phyloP scores from a whole-genome alignment of 2,888 invertebrate genomes.

The Microctonus brassicae region DNA sequence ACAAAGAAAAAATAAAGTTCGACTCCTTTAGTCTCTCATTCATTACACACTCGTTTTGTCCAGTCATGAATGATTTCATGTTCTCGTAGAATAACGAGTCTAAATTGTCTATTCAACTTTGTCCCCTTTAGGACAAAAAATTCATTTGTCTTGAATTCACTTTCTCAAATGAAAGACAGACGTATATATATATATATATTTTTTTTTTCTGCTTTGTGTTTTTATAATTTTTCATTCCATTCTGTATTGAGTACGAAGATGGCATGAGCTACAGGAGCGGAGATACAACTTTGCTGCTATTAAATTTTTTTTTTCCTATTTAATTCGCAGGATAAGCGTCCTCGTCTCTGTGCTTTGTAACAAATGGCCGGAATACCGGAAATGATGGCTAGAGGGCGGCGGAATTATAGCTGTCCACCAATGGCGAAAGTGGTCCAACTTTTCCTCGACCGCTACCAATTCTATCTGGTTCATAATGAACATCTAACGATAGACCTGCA shows the following conservation, averaged over 20 bases:
- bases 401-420: conserved; percentile 81
- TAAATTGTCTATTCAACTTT: background rate
- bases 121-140: background rate
- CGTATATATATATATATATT: too few species aligned
- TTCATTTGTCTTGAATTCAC: conserved; percentile 15
- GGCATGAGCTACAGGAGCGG: conserved; percentile 37
- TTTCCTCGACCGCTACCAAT: conserved; percentile 76
- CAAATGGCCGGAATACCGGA: conserved; percentile 34
- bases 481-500: conserved; percentile 79
- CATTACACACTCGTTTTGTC: background rate
- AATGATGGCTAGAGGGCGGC: conserved; percentile 77
- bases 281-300: conserved; percentile 29
- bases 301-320: background rate
- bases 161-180: conserved; percentile 9
- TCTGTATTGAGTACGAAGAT: conserved; percentile 15
- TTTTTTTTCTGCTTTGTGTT: too few species aligned
- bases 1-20: background rate
- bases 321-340: conserved; percentile 49
- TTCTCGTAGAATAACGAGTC: too few species aligned
- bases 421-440: conserved; percentile 82
- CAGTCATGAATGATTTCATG: background rate
- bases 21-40: background rate
- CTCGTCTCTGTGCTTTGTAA: conserved; percentile 44
- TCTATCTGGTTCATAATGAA: conserved; percentile 86
- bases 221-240: conserved; percentile 7